phyloP scores from a whole-genome alignment of 2,113 vertebrate species.

The Cheirogaleus medius region DNA sequence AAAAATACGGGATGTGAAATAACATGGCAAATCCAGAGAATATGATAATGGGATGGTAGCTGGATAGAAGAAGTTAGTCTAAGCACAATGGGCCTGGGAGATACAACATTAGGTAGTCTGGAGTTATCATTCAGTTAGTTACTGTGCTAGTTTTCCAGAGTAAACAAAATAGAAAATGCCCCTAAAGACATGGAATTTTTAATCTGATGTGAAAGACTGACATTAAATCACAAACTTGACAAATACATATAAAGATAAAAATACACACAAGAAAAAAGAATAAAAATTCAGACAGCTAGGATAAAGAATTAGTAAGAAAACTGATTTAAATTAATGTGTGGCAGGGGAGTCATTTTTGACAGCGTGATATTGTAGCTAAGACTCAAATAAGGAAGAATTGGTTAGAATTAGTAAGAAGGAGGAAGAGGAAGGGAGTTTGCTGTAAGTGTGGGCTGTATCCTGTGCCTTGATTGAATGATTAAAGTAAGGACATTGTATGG shows the following conservation, averaged over 20 bases:
- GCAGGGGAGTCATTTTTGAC: background rate
- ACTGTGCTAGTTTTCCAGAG: background rate
- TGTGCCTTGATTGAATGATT: background rate
- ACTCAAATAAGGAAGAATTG: background rate
- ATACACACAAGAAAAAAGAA: background rate
- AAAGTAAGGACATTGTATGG: background rate
- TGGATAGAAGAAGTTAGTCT: background rate
- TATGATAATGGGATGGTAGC: background rate
- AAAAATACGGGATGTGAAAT: background rate
- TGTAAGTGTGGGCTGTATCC: background rate
- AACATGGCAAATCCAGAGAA: background rate
- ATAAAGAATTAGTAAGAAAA: background rate
- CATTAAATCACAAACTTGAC: background rate
- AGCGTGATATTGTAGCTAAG: background rate
- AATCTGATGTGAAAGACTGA: background rate
- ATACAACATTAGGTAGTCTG: background rate
- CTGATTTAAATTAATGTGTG: background rate
- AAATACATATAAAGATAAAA: background rate
- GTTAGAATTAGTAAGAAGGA: background rate
- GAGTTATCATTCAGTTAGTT: background rate
- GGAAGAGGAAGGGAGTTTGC: background rate
- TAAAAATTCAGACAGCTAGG: background rate
- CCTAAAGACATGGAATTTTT: background rate
- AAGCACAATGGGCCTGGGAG: fast-evolving
- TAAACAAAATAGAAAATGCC: background rate